Conservation (phyloP, 2,888 invertebrate genomes). For the Petrolisthes cinctipes region DNA sequence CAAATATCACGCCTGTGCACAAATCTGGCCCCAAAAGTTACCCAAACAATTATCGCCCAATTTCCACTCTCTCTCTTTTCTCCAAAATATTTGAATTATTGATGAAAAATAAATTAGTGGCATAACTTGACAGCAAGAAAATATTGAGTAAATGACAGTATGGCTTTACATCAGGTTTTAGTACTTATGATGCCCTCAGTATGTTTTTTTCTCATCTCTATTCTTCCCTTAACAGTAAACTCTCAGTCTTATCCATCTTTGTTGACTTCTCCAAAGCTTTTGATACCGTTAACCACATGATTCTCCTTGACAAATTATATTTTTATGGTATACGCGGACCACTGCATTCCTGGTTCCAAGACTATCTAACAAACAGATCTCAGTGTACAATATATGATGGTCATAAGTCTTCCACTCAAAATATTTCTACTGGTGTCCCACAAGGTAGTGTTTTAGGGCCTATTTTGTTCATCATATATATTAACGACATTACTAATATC, state of each 20-base stretch:
- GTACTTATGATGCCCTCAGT: neutral
- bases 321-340: neutral
- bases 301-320: neutral
- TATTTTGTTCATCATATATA: neutral
- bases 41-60: neutral
- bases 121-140: neutral
- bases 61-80: neutral
- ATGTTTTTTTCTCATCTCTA: constrained; percentile 6
- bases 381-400: constrained; percentile 8
- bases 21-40: neutral
- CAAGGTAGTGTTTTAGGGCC: no score
- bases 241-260: neutral
- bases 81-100: neutral
- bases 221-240: neutral
- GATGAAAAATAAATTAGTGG: neutral
- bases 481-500: neutral
- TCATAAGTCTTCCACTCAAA: constrained; percentile 7
- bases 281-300: no score
- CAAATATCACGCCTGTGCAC: constrained; percentile 9
- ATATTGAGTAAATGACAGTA: neutral
- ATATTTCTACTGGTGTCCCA: neutral
- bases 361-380: constrained; percentile 4
- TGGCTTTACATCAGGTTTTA: neutral
- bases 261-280: neutral
- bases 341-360: constrained; percentile 4